Evolutionary conservation across 2,888 invertebrate species (phyloP), one percentile per base, ranked within the genome.

Genomic region (Lissonota sp.): DNA sequence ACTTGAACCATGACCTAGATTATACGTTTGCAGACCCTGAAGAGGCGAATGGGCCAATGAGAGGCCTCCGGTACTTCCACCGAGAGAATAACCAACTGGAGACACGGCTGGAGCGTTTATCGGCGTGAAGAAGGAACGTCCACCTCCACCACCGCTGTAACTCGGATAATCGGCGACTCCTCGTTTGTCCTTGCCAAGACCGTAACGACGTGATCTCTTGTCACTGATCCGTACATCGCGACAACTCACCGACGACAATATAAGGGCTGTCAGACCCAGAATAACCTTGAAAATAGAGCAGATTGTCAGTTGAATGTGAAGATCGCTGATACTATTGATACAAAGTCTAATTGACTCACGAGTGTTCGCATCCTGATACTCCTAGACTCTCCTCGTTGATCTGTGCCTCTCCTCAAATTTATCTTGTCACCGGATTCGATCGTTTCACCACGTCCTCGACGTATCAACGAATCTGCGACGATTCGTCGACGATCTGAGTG

Each of bases 151-250:
- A 53, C 87, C 87, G 55, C 86, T 84, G 5, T 79, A 70, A 84
- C 62, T 16, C 64, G 86, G 81, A 66, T 88, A 88, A 37, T 92
- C 91, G 4, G 71, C 82, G 14, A 88, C 81, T 1, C 92, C 92
- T 10, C 92, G 88, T 81, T 92, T 92, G 66, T 89, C 91, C 76
- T 92, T 90, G 0, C 76, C 79, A 37, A 73, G 63, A 39, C 86
- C 87, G 40, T 83, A 82, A 53, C 80, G 81, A 46, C 87, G 83
- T 8, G 75, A 75, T 8, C 83, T 79, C 62, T 81, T 86, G 39
- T 89, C 86, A 71, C 79, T 58, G 63, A 77, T 62, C 64, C 84
- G 74, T 46, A 79, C 67, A 10, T 91, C 91, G 44, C 88, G 86
- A 42, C 86, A 85, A 14, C 83, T 86, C 3, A 85, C 87, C 51